Conservation (phyloP, 2,113 vertebrate genomes). For the Toxotes chatareus region DNA sequence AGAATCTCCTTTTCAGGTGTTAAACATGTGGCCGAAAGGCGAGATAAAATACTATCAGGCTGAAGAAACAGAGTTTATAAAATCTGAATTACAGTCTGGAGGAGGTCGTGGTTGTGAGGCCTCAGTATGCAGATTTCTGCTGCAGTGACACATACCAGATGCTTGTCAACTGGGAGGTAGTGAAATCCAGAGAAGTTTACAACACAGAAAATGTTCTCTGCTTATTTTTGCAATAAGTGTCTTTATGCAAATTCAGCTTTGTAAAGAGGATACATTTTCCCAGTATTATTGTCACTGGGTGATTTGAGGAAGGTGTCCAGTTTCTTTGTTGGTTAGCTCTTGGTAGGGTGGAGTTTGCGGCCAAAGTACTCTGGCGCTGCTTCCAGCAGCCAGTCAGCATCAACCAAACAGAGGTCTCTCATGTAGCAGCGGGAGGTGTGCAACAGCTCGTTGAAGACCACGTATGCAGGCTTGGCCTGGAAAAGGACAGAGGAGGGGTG, state of each 20-base stretch:
- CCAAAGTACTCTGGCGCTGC: slow-evolving; percentile 92
- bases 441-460: slow-evolving; percentile 92
- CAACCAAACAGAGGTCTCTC: slow-evolving; percentile 93
- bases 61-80: slow-evolving; percentile 30
- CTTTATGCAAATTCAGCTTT: slow-evolving; percentile 6
- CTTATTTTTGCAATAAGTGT: background rate
- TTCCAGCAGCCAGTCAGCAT: slow-evolving; percentile 92
- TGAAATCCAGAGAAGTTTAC: slow-evolving; percentile 39
- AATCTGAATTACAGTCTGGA: slow-evolving; percentile 27
- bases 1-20: slow-evolving; percentile 9
- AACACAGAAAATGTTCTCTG: slow-evolving; percentile 14
- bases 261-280: slow-evolving; percentile 9
- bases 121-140: slow-evolving; percentile 46
- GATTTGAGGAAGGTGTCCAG: background rate
- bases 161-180: slow-evolving; percentile 67
- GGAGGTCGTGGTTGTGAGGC: slow-evolving; percentile 50
- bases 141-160: slow-evolving; percentile 46
- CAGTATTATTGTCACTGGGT: slow-evolving; percentile 10
- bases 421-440: slow-evolving; percentile 96
- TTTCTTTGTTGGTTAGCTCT: slow-evolving; percentile 74
- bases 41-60: slow-evolving; percentile 10
- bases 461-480: slow-evolving; percentile 91
- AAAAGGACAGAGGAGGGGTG: slow-evolving; percentile 96
- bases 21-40: slow-evolving; percentile 4
- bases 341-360: slow-evolving; percentile 84